phyloP scores from a whole-genome alignment of 2,113 vertebrate genomes.

The Odocoileus hemionus region DNA sequence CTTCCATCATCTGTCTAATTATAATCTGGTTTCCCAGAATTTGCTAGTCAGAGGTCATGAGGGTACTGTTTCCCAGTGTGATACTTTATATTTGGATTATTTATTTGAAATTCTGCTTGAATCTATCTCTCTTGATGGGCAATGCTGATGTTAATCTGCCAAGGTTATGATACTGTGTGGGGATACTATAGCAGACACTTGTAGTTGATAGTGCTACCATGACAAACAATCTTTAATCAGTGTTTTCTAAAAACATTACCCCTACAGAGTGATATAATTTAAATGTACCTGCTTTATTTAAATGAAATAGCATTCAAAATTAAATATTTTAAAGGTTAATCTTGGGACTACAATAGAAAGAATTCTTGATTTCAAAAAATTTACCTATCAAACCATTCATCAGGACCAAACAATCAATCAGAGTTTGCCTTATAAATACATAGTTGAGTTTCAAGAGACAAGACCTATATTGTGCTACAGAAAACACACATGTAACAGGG shows the following conservation, averaged over 20 bases:
- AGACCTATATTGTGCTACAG: not conserved
- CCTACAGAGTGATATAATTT: not conserved
- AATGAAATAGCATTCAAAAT: not conserved
- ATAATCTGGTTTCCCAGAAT: conserved; percentile 35
- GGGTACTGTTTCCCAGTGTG: not conserved
- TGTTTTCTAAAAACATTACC: not conserved
- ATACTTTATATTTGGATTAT: not conserved
- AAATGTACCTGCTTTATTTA: not conserved
- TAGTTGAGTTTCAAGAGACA: not conserved
- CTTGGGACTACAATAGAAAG: not conserved
- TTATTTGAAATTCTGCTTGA: not conserved
- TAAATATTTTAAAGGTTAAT: not conserved
- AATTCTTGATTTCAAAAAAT: not conserved
- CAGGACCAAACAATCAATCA: not conserved
- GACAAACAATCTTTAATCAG: not conserved
- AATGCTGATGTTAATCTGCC: not conserved
- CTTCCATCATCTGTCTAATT: conserved; percentile 13
- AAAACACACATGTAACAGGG: not conserved
- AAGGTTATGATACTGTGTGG: not conserved
- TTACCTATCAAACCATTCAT: not conserved
- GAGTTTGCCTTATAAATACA: conserved; percentile 1
- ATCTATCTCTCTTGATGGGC: not conserved
- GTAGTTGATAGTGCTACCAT: not conserved
- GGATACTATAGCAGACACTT: not conserved
- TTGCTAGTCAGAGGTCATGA: not conserved